Base-by-base conservation (phyloP, 2,888 invertebrate species). In the Acronicta psi region DNA sequence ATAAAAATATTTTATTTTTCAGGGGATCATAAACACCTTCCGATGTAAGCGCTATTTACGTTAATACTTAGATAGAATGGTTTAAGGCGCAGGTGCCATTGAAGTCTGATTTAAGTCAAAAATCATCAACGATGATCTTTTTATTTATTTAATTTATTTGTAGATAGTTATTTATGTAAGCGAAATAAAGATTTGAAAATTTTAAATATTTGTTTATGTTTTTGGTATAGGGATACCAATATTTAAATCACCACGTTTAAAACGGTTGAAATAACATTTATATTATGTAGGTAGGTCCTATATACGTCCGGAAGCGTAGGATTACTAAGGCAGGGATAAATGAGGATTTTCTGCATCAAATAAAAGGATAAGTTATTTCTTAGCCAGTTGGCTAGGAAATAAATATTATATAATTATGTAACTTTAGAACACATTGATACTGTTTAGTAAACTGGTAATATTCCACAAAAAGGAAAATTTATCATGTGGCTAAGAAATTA, bases 51-150 rank as follows among this genome's bases (percentile, higher is more conserved):
- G 52, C 31, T 65, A 55, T 37, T 56, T 31, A 50, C 50, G 36
- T 43, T n/a, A 45, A 54, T 54, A 49, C 17, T 50, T 57, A 43
- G 40, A 63, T 53, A 65, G 61, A 37, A 52, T 57, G 57, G 52
- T 6, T 25, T 51, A 56, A 59, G 69, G 69, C 68, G 69, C 68
- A 62, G 77, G 88, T 89, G 89, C 89, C 89, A 89, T 88, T 80
- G 73, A 73, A 81, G 86, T 86, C 84, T 82, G 83, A 75, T 47
- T 52, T 51, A 80, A 76, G 77, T 79, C 73, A 69, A 60, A 63
- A 60, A 63, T 54, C 59, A 64, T 61, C 50, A 58, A 68, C 31
- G 53, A 78, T 68, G 80, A 80, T 77, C 72, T 79, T 80, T 80
- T 81, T 82, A 75, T 79, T 81, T 81, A 75, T 75, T 62, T 69